A percentile compares a stretch with the other conserved stretches of the same genome.
Evolutionary conservation across 2,113 vertebrate genomes (phyloP).

Genomic region (Syrrhaptes paradoxus): DNA sequence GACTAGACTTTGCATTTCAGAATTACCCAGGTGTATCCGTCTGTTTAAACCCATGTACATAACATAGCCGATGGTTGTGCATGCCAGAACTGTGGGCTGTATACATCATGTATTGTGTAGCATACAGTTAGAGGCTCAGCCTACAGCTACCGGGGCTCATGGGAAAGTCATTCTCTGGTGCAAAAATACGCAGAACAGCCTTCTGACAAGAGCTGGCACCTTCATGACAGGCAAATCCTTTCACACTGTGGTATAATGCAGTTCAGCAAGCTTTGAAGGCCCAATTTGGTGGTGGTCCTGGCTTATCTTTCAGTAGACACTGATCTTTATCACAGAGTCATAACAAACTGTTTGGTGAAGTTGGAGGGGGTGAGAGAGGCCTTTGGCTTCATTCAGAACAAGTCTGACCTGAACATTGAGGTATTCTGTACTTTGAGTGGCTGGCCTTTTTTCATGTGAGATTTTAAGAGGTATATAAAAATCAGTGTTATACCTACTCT

Average conservation of each 20-base stretch:
- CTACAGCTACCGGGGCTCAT: not conserved
- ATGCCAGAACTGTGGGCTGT: rapidly evolving
- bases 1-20: not conserved
- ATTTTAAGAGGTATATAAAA: not conserved
- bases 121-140: not conserved
- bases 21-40: not conserved
- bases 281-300: slow-evolving; percentile 65
- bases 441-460: not conserved
- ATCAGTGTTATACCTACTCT: not conserved
- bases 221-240: slow-evolving; percentile 67
- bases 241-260: slow-evolving; percentile 69
- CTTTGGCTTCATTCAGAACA: not conserved
- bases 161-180: not conserved
- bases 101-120: rapidly evolving
- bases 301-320: slow-evolving; percentile 71
- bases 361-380: slow-evolving; percentile 31
- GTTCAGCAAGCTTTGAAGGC: slow-evolving; percentile 71
- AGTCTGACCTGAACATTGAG: not conserved
- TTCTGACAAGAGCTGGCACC: slow-evolving; percentile 30
- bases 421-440: not conserved
- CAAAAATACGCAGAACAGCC: slow-evolving; percentile 39
- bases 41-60: rapidly evolving
- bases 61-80: rapidly evolving
- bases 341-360: slow-evolving; percentile 60
- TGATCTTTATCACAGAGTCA: slow-evolving; percentile 74